phyloP scores from a whole-genome alignment of 23 tunicate genomes.

The Ciona savignyi region DNA sequence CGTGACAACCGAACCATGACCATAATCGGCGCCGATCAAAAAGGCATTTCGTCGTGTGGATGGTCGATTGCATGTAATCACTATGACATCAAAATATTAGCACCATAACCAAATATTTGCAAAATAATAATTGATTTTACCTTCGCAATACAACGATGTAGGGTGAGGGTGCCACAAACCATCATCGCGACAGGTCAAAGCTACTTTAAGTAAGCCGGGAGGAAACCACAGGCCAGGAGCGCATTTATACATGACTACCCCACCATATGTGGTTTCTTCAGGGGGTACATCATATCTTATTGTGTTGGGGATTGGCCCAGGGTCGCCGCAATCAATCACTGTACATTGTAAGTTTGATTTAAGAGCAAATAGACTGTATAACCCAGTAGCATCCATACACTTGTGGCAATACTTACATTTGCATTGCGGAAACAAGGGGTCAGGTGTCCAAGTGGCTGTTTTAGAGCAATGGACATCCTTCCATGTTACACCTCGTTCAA shows the following conservation, averaged over 20 bases:
- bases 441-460: neutral
- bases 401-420: too few species aligned
- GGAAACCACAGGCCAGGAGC: constrained; percentile 21
- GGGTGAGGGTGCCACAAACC: constrained; percentile 74
- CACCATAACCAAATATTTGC: too few species aligned
- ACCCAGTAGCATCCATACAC: too few species aligned
- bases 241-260: constrained; percentile 46
- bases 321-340: constrained; percentile 43
- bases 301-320: constrained; percentile 35
- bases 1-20: constrained; percentile 17
- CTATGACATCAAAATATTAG: constrained; percentile 8
- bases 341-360: too few species aligned
- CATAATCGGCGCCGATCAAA: constrained; percentile 44
- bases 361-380: too few species aligned
- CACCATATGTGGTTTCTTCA: constrained; percentile 27
- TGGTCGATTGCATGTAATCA: constrained; percentile 36
- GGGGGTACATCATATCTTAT: constrained; percentile 16
- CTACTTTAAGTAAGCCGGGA: constrained; percentile 22
- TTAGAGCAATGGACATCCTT: neutral
- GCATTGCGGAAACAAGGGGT: neutral
- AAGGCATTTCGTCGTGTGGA: constrained; percentile 31
- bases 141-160: constrained; percentile 22
- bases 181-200: constrained; percentile 61
- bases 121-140: neutral
- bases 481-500: neutral